These are phyloP conservation scores for Aphrophora alni DNA, from an alignment of 2,888 invertebrate genomes.

Conservation along the genomic window DNA sequence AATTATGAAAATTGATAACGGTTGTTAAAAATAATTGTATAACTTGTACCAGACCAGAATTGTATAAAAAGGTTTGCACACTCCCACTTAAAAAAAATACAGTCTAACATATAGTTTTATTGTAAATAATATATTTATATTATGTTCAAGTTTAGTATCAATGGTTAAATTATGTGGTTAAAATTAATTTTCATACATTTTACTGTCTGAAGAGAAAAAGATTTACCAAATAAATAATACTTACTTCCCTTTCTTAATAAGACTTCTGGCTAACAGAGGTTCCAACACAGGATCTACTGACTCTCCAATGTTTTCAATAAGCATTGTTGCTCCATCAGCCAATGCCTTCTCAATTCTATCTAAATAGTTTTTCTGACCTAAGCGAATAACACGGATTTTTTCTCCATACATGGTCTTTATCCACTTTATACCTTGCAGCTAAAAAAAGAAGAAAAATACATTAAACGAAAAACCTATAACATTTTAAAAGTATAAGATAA, in stretches of 20 bases:
- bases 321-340: conserved; percentile 72
- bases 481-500: neutral
- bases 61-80: no score
- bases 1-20: no score
- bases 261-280: conserved; percentile 83
- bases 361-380: conserved; percentile 82
- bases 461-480: neutral
- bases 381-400: conserved; percentile 72
- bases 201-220: no score
- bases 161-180: no score
- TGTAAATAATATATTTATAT: no score
- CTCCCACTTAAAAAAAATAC: no score
- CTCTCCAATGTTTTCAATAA: conserved; percentile 92
- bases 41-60: no score
- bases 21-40: no score
- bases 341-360: conserved; percentile 81
- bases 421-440: conserved; percentile 90
- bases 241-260: conserved; percentile 84
- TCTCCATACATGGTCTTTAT: conserved; percentile 87
- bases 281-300: conserved; percentile 89
- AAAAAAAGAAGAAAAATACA: conserved; percentile 29
- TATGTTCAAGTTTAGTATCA: no score
- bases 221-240: conserved; percentile 38
- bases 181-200: no score
- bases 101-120: no score